Evolutionary conservation across 2,113 vertebrate species (phyloP), one percentile per base, ranked within the genome.

Genomic region (Dipodomys ordii): DNA sequence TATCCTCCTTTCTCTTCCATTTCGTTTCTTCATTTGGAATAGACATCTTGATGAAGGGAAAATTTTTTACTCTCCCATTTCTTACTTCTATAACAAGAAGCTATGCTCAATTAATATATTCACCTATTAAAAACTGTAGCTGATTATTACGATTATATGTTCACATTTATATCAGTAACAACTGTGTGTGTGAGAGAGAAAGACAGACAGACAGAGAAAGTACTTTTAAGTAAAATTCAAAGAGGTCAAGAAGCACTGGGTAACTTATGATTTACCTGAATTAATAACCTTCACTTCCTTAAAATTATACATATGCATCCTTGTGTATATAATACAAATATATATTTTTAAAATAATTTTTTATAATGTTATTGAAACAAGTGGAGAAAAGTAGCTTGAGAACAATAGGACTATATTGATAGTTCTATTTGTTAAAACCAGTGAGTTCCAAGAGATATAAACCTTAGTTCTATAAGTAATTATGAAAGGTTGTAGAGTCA

Each of bases 101-200:
- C 64, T 91, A 95, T 87, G 73, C 73, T 95, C 84, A 95, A 69
- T 39, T 68, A 91, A 49, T 84, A 91, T 94, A 94, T 96, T 92
- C 89, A 94, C 39, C 53, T 94, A 72, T 67, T 94, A 92, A 93
- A 28, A 93, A 82, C 32, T 96, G 87, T 84, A 93, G 86, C 25
- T 96, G 91, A 91, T 74, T 90, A 95, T 35, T 65, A 87, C 11
- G 85, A 91, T 49, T 92, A 96, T 79, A 95, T 94, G 27, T 93
- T 27, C 94, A 94, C 23, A 74, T 80, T 88, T 96, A 93, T 77
- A 94, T 84, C 91, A 94, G 73, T 88, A 95, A 60, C 73, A 92
- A 85, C 65, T 91, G 32, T 90, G 27, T 49, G 6, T 53, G 35
- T 30, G 64, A 20, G 35, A 32, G 81, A 39, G 39, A 39, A 0